Percentiles rank a stretch among this genome's conserved stretches.
Conservation (phyloP, 2,888 invertebrate genomes). For the Atethmia centrago region DNA sequence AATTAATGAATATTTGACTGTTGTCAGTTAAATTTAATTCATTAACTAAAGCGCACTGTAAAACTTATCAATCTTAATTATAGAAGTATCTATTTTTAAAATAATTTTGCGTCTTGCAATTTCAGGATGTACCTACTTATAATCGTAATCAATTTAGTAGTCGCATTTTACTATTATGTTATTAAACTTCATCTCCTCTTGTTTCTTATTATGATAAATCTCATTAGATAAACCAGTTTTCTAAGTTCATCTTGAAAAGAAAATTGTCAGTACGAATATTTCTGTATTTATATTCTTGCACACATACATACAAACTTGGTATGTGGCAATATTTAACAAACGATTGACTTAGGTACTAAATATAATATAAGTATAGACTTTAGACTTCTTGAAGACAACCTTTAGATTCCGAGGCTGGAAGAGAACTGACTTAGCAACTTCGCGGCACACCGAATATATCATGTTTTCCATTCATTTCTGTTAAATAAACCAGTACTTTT, state of each 20-base stretch:
- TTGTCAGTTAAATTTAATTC: background rate
- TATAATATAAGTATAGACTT: too few relatives aligned
- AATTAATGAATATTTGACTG: background rate
- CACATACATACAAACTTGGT: too few relatives aligned
- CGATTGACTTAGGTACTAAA: too few relatives aligned
- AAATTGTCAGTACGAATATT: too few relatives aligned
- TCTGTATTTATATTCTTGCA: too few relatives aligned
- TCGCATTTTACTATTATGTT: background rate
- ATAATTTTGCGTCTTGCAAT: background rate
- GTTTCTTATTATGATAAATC: background rate
- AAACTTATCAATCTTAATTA: background rate
- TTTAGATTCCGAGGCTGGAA: too few relatives aligned
- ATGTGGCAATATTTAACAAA: too few relatives aligned
- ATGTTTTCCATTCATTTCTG: too few relatives aligned
- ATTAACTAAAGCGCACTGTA: background rate
- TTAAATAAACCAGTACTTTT: too few relatives aligned
- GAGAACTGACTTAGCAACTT: too few relatives aligned
- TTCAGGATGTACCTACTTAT: background rate
- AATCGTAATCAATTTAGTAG: background rate
- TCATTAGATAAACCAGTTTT: background rate
- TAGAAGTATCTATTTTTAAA: background rate
- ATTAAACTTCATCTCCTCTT: background rate
- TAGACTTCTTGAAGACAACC: too few relatives aligned
- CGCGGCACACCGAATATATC: too few relatives aligned
- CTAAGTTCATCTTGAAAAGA: background rate